Base-by-base conservation (phyloP, 2,888 invertebrate genomes). In the Clostera curtula region DNA sequence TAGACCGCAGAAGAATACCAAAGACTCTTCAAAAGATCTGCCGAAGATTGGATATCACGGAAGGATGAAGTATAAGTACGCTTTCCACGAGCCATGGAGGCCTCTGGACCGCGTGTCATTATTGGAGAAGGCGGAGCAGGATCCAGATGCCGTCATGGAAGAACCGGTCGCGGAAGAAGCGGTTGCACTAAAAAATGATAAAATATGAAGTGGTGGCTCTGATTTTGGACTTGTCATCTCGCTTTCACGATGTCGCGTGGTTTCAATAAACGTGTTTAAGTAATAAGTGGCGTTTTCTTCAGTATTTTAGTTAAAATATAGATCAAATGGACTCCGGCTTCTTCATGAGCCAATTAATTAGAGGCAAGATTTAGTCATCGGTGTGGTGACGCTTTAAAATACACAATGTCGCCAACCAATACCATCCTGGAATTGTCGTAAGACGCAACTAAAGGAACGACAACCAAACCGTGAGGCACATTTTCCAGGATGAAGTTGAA, bases 61-160 rank as follows among this genome's bases (percentile, higher is more conserved):
- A 1, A 63, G 40, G 18, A 62, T 31, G 23, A 82, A 75, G 38
- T 77, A 68, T 34, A 80, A 74, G 34, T 79, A 65, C 33, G 82
- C 82, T 0, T 82, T 82, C 40, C 80, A 82, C 23, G 80, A 80
- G 39, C 82, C 82, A 0, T 82, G 82, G 80, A 70, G 58, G 19
- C 82, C 82, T 0, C 34, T 79, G 13, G 79, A 82, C 43, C 59
- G 82, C 19, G 27, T 74, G 19, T 29, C 62, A 0, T 40, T 82
- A 17, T 43, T 82, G 11, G 61, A 68, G n/a, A 48, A 69, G 28
- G 80, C 79, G 0, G 80, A 75, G 34, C 64, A 59, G 13, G 59
- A 68, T 4, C 72, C 72, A 12, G 36, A 47, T 2, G 51, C 35
- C 2, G 34, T 39, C 3, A 13, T 33, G 2, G 47, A 52, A 1